Percentiles rank a stretch among this genome's conserved stretches.
Conservation (phyloP, 2,888 invertebrate genomes). For the Lapara coniferarum region DNA sequence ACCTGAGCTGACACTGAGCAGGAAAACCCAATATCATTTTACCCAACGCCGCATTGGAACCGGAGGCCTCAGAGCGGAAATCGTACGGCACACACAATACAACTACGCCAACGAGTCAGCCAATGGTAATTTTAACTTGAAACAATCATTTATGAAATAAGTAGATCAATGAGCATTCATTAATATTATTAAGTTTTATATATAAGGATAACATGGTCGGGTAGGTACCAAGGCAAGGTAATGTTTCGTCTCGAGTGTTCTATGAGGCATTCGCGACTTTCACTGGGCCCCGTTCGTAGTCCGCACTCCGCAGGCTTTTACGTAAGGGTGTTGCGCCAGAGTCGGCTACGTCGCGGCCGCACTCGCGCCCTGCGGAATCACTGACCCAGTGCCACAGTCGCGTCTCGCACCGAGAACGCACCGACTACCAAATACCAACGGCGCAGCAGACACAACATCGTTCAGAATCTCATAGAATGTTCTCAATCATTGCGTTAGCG, state of each 20-base stretch:
- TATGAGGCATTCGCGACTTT: constrained; percentile 71
- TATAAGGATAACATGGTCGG: constrained; percentile 35
- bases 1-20: too few species aligned
- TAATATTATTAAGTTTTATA: not conserved
- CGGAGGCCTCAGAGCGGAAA: too few species aligned
- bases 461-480: constrained; percentile 49
- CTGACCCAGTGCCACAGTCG: constrained; percentile 79
- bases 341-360: constrained; percentile 48
- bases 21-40: too few species aligned
- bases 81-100: too few species aligned
- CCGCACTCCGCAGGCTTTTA: constrained; percentile 64
- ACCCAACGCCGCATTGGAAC: too few species aligned
- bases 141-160: too few species aligned
- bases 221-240: constrained; percentile 31
- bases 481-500: constrained; percentile 57
- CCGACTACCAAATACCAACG: not conserved
- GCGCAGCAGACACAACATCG: constrained; percentile 50
- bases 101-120: too few species aligned
- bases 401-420: constrained; percentile 31
- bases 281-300: constrained; percentile 63
- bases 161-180: not conserved
- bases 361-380: constrained; percentile 76
- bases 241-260: constrained; percentile 59
- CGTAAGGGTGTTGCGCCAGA: constrained; percentile 82
- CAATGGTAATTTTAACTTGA: too few species aligned